Evolutionary conservation across 92 coral and sea anemone species (phyloP), one percentile per base, ranked within the genome.

Genomic region (Muricea muricata): DNA sequence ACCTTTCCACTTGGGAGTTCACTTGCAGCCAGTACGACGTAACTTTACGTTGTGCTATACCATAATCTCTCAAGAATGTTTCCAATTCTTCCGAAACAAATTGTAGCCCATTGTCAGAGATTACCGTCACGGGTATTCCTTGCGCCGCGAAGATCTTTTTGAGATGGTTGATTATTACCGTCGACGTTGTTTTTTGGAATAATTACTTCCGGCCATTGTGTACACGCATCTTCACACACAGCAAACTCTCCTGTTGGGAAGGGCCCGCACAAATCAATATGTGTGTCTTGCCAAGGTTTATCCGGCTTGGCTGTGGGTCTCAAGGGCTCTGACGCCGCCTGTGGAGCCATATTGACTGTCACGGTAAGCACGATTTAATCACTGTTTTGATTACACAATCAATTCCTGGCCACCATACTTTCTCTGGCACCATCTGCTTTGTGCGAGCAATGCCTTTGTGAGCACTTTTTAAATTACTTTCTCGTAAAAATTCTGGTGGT

Each of bases 21-120:
- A 72, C 83, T 56, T 78, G 83, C 0, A 74, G 84, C 84, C 84
- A 79, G 28, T 50, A 18, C 13, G 84, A 74, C 9, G 84, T 79
- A 0, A 35, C 26, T 15, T 45, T 13, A 18, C 70, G 84, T 15
- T 79, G 84, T 0, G 58, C 0, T 18, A 79, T 37, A 2, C 84
- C 84, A 60, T 79, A 47, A 4, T 39, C 1, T 20, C 21, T 14
- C 68, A 76, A 39, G 42, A 39, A 76, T 9, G 48, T 67, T 6
- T 8, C 42, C 0, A 76, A 3, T 23, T 76, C 82, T 0, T 2
- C 23, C 7, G 65, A 37, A 25, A 54, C 37, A 29, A 79, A 79
- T 13, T 73, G 75, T 40, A 75, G 75, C 33, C 85, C 85, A 34
- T 80, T 80, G 3, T 61, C 85, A 1, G 85, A 35, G 32, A 61